Evolutionary conservation across 2,113 vertebrate species (phyloP).

Genomic region (Vulpes ferrilata): DNA sequence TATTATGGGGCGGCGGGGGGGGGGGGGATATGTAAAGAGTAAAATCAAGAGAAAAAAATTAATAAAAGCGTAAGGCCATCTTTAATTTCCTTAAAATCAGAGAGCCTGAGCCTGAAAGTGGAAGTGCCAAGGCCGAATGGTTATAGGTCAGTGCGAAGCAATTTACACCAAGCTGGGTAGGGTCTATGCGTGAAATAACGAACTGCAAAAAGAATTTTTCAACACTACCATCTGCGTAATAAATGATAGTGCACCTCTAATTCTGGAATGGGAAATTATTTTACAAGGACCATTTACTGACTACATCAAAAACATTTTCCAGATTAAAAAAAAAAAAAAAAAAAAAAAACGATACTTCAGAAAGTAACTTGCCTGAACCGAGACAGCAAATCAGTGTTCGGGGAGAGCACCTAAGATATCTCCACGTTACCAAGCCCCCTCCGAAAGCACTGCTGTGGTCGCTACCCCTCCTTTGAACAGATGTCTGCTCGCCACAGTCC

Average conservation of each 20-base stretch:
- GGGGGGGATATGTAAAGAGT: not conserved
- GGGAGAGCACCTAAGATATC: slow-evolving; percentile 14
- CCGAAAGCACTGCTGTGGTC: slow-evolving; percentile 2
- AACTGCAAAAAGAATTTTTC: not conserved
- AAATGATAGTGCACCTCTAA: not conserved
- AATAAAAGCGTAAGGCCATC: not conserved
- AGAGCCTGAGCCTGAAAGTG: slow-evolving; percentile 32
- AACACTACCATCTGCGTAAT: not conserved
- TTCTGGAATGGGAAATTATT: not conserved
- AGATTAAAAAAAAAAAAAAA: no score
- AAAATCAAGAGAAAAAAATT: not conserved
- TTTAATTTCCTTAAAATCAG: slow-evolving; percentile 53
- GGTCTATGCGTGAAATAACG: not conserved
- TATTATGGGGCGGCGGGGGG: not conserved
- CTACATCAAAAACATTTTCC: not conserved
- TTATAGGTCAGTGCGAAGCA: not conserved
- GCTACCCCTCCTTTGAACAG: slow-evolving; percentile 60
- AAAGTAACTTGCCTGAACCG: slow-evolving; percentile 76
- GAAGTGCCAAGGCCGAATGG: slow-evolving; percentile 10
- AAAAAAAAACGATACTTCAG: slow-evolving; percentile 31
- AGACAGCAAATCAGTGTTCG: slow-evolving; percentile 51
- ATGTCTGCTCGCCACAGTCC: slow-evolving; percentile 56
- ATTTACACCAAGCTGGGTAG: slow-evolving; percentile 8
- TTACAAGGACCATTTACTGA: not conserved
- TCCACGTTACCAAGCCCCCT: slow-evolving; percentile 51